phyloP scores from a whole-genome alignment of 2,888 invertebrate species.

The Xestia ashworthii region DNA sequence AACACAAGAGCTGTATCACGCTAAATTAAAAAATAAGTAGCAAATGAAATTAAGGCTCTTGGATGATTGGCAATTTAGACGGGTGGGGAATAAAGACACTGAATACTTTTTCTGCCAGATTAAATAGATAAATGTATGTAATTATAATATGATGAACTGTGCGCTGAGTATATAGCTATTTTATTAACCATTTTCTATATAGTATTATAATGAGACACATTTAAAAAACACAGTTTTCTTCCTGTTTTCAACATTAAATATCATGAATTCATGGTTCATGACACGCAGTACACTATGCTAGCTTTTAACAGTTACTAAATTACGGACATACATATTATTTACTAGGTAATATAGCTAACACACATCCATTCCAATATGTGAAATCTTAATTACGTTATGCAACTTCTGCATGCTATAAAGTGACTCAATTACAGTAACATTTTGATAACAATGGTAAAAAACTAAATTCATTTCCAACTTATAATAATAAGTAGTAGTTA shows the following conservation, averaged over 20 bases:
- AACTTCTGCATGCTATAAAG: neutral
- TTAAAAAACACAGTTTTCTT: slow-evolving; percentile 34
- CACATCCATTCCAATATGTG: slow-evolving; percentile 47
- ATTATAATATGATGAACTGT: slow-evolving; percentile 38
- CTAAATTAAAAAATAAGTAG: slow-evolving; percentile 19
- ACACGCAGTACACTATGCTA: slow-evolving; percentile 54
- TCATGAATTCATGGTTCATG: slow-evolving; percentile 30
- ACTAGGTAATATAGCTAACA: slow-evolving; percentile 45
- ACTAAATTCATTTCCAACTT: neutral
- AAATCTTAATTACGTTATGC: neutral
- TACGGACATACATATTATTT: slow-evolving; percentile 34
- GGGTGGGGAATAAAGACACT: slow-evolving; percentile 17
- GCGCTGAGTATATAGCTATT: slow-evolving; percentile 34
- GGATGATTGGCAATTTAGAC: slow-evolving; percentile 26
- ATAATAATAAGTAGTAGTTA: neutral
- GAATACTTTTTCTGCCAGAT: slow-evolving; percentile 18
- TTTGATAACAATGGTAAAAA: neutral
- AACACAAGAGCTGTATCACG: slow-evolving; percentile 6
- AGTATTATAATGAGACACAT: slow-evolving; percentile 27
- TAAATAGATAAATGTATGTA: slow-evolving; percentile 1
- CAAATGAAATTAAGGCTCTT: slow-evolving; percentile 29
- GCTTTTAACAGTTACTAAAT: slow-evolving; percentile 55
- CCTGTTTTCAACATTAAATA: slow-evolving; percentile 45
- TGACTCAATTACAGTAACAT: neutral
- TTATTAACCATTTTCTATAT: slow-evolving; percentile 22